Percentiles rank a stretch among this genome's conserved stretches.
phyloP scores from a whole-genome alignment of 2,797 vertebrate genomes.

The Anomalospiza imberbis region DNA sequence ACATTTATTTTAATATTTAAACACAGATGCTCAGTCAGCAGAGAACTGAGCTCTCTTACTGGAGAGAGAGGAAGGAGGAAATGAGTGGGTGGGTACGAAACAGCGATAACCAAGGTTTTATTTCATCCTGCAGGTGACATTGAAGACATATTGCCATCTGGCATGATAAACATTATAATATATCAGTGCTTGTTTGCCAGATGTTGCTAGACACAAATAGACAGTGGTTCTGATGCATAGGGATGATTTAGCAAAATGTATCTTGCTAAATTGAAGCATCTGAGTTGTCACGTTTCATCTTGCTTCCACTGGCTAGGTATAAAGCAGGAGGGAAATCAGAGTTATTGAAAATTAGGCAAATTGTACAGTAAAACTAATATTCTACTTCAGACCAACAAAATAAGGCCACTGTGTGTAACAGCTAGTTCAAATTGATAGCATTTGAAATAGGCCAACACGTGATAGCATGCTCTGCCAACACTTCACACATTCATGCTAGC shows the following conservation, averaged over 20 bases:
- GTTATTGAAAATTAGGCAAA: constrained; percentile 35
- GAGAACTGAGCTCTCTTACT: not conserved
- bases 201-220: constrained; percentile 70
- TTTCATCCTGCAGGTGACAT: constrained; percentile 73
- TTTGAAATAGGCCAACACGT: not conserved
- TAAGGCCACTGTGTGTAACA: not conserved
- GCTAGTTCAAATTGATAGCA: not conserved
- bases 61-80: not conserved
- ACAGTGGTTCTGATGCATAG: constrained; percentile 50
- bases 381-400: not conserved
- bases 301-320: constrained; percentile 23
- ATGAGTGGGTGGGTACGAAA: not conserved
- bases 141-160: constrained; percentile 75
- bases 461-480: not conserved
- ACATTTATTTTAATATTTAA: constrained; percentile 46
- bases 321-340: not conserved
- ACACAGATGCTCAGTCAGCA: not conserved
- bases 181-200: constrained; percentile 77
- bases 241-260: constrained; percentile 70
- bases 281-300: constrained; percentile 31
- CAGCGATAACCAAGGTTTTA: constrained; percentile 42
- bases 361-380: not conserved
- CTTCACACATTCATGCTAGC: not conserved
- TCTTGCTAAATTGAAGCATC: constrained; percentile 62
- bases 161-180: constrained; percentile 71